These are phyloP conservation scores for Paracentrotus lividus DNA, from an alignment of 53 echinoderm and acorn worm genomes.

Conservation along the genomic window DNA sequence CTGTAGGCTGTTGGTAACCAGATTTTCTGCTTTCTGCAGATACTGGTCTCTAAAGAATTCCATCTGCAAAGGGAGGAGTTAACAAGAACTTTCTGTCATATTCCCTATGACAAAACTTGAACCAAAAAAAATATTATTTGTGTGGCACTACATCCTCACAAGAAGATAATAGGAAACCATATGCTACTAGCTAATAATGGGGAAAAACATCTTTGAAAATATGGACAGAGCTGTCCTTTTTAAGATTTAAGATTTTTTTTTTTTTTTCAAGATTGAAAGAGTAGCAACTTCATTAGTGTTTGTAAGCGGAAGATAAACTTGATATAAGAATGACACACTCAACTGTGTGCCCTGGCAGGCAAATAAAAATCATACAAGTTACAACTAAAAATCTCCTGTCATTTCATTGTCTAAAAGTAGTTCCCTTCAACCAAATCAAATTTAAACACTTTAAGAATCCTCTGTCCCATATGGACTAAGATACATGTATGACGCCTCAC, in stretches of 20 bases:
- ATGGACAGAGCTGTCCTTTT: too few relatives aligned
- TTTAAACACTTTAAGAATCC: too few relatives aligned
- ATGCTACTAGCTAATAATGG: too few relatives aligned
- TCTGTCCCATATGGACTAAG: too few relatives aligned
- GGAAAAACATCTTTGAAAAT: too few relatives aligned
- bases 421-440: not conserved
- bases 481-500: conserved; percentile 48
- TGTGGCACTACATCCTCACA: not conserved
- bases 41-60: conserved; percentile 78
- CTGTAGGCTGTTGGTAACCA: conserved; percentile 56
- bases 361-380: not conserved
- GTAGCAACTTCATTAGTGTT: too few relatives aligned
- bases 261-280: too few relatives aligned
- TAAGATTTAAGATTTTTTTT: too few relatives aligned
- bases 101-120: too few relatives aligned
- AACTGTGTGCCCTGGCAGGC: not conserved
- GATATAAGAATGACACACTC: not conserved
- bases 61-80: conserved; percentile 75
- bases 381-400: too few relatives aligned
- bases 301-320: too few relatives aligned
- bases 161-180: not conserved
- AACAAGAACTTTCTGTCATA: not conserved
- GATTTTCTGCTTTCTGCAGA: conserved; percentile 81
- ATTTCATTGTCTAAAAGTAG: not conserved
- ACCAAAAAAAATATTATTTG: not conserved